Percentiles rank a stretch among this genome's conserved stretches.
phyloP scores from a whole-genome alignment of 2,888 invertebrate genomes.

The Rhodophaea formosa region DNA sequence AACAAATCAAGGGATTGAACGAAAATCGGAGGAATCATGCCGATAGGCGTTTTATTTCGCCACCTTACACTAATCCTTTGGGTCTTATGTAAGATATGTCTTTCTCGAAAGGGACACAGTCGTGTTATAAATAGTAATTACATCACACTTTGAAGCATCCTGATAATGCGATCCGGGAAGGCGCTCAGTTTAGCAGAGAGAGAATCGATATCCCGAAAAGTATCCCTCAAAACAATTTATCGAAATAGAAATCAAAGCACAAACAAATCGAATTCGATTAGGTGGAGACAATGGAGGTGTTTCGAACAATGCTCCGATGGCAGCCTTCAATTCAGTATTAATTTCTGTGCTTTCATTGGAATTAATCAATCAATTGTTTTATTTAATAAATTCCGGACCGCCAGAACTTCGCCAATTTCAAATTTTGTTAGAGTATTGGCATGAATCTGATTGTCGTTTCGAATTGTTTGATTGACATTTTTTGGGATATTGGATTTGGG shows the following conservation, averaged over 20 bases:
- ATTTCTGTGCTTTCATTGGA: slow-evolving; percentile 41
- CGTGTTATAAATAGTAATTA: too few relatives aligned
- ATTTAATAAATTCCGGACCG: slow-evolving; percentile 30
- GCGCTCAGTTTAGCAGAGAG: too few relatives aligned
- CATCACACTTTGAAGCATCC: too few relatives aligned
- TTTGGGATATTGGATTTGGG: not conserved
- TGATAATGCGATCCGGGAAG: too few relatives aligned
- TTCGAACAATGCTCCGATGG: slow-evolving; percentile 35
- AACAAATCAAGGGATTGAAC: too few relatives aligned
- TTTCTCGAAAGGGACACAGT: too few relatives aligned
- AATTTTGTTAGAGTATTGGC: slow-evolving; percentile 13
- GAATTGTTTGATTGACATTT: not conserved
- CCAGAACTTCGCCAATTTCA: slow-evolving; percentile 9
- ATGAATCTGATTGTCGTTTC: not conserved
- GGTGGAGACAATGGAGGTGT: slow-evolving; percentile 38
- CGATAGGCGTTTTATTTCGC: too few relatives aligned
- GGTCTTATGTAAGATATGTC: too few relatives aligned
- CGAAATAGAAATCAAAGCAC: slow-evolving; percentile 26
- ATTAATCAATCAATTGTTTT: slow-evolving; percentile 48
- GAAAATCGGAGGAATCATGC: too few relatives aligned
- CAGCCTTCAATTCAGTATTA: slow-evolving; percentile 32
- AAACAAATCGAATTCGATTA: slow-evolving; percentile 48
- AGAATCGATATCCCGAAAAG: not conserved
- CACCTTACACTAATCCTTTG: too few relatives aligned
- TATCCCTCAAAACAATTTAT: slow-evolving; percentile 15